Conservation (phyloP, 2,113 vertebrate genomes). For the Hepsetus odoe region DNA sequence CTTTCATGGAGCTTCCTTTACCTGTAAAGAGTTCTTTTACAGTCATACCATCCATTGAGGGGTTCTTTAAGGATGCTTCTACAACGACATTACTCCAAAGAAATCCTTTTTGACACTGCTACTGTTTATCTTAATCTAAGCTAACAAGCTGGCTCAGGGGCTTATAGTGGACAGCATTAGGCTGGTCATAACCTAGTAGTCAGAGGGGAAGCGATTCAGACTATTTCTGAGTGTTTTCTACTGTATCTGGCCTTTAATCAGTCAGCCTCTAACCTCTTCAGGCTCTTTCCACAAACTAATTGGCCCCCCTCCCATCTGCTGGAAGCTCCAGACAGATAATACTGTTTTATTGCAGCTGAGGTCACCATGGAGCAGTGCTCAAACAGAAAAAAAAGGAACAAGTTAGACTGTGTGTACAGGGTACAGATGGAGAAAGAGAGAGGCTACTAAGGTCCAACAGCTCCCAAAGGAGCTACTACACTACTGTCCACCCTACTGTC, state of each 20-base stretch:
- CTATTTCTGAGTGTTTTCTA: constrained; percentile 18
- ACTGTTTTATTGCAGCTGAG: constrained; percentile 53
- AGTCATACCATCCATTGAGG: too few species aligned
- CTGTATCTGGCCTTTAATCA: constrained; percentile 55
- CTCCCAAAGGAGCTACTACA: constrained; percentile 46
- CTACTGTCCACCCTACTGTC: constrained; percentile 34
- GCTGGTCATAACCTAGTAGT: constrained; percentile 34
- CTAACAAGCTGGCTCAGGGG: neutral
- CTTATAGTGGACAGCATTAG: constrained; percentile 16
- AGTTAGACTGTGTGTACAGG: neutral
- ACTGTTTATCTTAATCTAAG: too few species aligned
- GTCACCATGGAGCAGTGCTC: constrained; percentile 38
- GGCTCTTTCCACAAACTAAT: constrained; percentile 52
- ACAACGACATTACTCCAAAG: too few species aligned
- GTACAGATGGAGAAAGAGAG: constrained; percentile 18
- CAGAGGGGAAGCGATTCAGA: constrained; percentile 27
- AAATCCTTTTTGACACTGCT: too few species aligned
- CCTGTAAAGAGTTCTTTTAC: too few species aligned
- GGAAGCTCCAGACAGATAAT: constrained; percentile 52
- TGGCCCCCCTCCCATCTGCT: constrained; percentile 50
- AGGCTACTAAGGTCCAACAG: constrained; percentile 23
- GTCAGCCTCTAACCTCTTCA: constrained; percentile 44
- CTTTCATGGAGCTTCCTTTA: too few species aligned
- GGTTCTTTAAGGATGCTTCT: too few species aligned
- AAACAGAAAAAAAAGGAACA: too few species aligned